phyloP scores from a whole-genome alignment of 64 coral and sea anemone species.

The Montipora foliosa region DNA sequence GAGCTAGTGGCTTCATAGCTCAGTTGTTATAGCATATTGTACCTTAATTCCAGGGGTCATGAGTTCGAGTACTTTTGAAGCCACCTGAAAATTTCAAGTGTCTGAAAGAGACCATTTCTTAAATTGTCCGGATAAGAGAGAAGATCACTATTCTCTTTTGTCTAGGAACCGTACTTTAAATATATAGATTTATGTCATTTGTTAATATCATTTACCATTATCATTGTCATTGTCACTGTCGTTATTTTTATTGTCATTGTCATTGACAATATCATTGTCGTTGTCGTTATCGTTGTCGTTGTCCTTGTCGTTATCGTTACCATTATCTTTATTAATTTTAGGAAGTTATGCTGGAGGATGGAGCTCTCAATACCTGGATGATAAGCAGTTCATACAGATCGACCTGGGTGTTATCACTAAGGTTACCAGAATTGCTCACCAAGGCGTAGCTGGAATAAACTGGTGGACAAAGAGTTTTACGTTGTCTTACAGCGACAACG shows the following conservation, averaged over 20 bases:
- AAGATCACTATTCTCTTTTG: too few species aligned
- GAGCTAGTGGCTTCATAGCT: too few species aligned
- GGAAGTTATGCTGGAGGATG: not conserved
- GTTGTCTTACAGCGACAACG: slow-evolving; percentile 30
- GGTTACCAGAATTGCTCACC: slow-evolving; percentile 15
- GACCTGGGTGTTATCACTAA: slow-evolving; percentile 37
- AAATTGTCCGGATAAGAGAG: too few species aligned
- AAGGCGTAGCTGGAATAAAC: not conserved
- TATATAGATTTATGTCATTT: too few species aligned
- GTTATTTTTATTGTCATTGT: not conserved
- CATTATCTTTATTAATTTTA: not conserved
- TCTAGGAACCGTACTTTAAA: too few species aligned
- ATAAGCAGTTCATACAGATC: slow-evolving; percentile 23
- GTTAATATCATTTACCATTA: not conserved
- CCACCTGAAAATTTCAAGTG: too few species aligned
- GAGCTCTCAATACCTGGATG: not conserved
- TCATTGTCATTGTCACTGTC: not conserved
- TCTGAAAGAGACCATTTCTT: too few species aligned
- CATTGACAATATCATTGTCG: not conserved
- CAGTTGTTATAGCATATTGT: too few species aligned
- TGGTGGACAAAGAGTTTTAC: slow-evolving; percentile 29
- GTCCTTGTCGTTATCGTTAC: not conserved
- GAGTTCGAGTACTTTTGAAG: too few species aligned
- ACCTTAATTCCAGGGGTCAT: too few species aligned
- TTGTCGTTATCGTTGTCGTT: not conserved